phyloP scores from a whole-genome alignment of 1,140 invertebrate genomes.

The Mactra quadrangularis region DNA sequence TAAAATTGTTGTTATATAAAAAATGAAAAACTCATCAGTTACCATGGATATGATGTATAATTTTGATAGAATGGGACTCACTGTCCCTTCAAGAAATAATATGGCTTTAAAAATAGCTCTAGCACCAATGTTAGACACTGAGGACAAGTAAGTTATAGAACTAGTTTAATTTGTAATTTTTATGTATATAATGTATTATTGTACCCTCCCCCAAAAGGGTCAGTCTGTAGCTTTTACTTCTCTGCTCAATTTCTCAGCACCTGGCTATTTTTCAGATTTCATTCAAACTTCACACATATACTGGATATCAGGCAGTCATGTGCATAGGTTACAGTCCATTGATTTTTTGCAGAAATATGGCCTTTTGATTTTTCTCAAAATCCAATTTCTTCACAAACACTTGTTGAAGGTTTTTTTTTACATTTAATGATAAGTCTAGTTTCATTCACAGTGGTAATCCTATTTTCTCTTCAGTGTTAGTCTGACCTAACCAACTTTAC shows the following conservation, averaged over 20 bases:
- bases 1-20: no score
- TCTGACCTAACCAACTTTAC: no score
- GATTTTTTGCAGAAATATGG: no score
- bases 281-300: no score
- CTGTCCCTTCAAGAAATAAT: constrained; percentile 36
- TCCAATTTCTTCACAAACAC: no score
- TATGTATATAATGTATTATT: neutral
- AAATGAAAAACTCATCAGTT: constrained; percentile 33
- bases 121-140: neutral
- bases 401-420: neutral
- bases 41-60: constrained; percentile 37
- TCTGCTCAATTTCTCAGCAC: neutral
- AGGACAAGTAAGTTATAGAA: no score
- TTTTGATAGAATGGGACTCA: constrained; percentile 20
- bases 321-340: no score
- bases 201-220: neutral
- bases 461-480: no score
- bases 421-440: neutral
- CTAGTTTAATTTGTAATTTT: neutral
- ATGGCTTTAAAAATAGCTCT: constrained; percentile 55
- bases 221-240: no score
- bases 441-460: no score
- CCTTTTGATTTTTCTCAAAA: neutral
- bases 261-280: neutral
- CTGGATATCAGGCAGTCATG: no score